These are phyloP conservation scores for Mormoops blainvillei DNA, from an alignment of 2,113 vertebrate genomes.

Conservation along the genomic window DNA sequence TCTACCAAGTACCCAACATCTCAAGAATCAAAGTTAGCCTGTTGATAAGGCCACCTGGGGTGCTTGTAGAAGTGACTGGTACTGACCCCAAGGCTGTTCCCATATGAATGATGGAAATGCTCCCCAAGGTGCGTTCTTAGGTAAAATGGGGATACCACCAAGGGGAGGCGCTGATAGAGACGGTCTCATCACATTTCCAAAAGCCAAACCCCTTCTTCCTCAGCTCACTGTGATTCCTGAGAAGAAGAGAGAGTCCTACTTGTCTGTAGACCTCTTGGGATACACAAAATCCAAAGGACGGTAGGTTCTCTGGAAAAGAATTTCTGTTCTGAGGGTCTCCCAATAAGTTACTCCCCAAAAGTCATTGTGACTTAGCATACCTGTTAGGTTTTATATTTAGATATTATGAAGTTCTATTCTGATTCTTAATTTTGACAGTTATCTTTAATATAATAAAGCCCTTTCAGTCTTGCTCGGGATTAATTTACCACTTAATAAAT, in stretches of 20 bases:
- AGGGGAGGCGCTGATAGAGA: not conserved
- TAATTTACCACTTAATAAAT: conserved; percentile 51
- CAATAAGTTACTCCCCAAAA: not conserved
- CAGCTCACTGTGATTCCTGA: not conserved
- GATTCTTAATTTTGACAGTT: conserved; percentile 45
- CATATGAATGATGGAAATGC: not conserved
- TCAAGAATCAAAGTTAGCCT: not conserved
- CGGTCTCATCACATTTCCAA: not conserved
- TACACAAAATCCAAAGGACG: not conserved
- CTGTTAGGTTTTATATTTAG: not conserved
- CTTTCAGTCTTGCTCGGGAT: conserved; percentile 20
- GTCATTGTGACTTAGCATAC: not conserved
- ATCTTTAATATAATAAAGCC: not conserved
- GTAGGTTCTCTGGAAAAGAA: not conserved
- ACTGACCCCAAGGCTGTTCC: not conserved
- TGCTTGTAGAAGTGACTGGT: not conserved
- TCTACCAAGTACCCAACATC: not conserved
- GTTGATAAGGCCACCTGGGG: not conserved
- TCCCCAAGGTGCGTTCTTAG: not conserved
- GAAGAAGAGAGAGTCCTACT: not conserved
- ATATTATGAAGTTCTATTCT: not conserved
- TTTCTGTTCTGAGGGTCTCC: not conserved
- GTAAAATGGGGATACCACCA: not conserved
- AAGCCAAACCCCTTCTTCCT: not conserved
- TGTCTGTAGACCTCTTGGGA: not conserved